Evolutionary conservation across 2,888 invertebrate genomes (phyloP).

Genomic region (Agrochola macilenta): DNA sequence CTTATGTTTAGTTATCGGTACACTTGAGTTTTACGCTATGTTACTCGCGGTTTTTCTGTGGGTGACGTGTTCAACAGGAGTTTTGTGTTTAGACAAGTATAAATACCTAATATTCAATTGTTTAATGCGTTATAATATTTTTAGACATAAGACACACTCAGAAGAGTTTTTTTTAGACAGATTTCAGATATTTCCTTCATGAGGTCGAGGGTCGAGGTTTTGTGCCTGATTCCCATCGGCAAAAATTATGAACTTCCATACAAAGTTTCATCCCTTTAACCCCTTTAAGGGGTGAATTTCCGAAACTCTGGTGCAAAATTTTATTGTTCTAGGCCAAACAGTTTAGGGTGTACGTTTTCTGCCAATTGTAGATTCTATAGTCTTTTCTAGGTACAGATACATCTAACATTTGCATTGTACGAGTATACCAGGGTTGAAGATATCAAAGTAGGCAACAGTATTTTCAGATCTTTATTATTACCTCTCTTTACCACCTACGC

Average conservation of each 20-base stretch:
- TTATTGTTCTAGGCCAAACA: no score
- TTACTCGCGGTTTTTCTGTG: constrained; percentile 25
- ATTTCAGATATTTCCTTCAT: background rate
- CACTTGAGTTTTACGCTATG: constrained; percentile 46
- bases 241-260: background rate
- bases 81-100: background rate
- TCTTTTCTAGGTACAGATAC: no score
- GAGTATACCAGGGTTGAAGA: background rate
- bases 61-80: constrained; percentile 17
- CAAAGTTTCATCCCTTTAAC: no score
- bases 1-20: constrained; percentile 65
- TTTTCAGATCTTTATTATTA: constrained; percentile 1
- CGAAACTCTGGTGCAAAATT: no score
- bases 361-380: no score
- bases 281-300: no score
- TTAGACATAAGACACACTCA: background rate
- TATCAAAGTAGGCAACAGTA: background rate
- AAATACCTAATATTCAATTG: background rate
- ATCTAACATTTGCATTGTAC: no score
- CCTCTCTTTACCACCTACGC: constrained; percentile 26
- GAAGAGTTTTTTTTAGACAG: background rate
- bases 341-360: no score
- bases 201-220: background rate
- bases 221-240: background rate
- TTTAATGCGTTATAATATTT: background rate